Evolutionary conservation across 2,113 vertebrate species (phyloP).

Genomic region (Syrmaticus mikado): DNA sequence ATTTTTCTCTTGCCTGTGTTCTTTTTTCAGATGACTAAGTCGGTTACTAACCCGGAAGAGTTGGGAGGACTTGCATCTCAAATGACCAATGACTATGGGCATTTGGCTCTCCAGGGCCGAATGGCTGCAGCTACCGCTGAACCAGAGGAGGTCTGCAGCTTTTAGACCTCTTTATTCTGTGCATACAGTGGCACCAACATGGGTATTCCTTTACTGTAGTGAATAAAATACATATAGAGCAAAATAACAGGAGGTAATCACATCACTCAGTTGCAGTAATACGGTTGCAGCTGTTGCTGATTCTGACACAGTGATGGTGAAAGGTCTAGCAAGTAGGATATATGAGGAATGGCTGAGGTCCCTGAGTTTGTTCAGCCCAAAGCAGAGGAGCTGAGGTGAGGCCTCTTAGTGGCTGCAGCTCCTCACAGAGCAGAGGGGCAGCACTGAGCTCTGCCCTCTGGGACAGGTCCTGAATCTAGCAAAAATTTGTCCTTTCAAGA

Average conservation of each 20-base stretch:
- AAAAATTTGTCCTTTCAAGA: background rate
- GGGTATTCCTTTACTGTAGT: background rate
- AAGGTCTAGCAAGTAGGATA: background rate
- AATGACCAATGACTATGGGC: slow-evolving; percentile 96
- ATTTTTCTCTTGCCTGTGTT: slow-evolving; percentile 76
- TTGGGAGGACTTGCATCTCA: slow-evolving; percentile 96
- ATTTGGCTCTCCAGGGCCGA: slow-evolving; percentile 93
- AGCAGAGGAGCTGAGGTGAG: background rate
- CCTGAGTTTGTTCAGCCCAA: background rate
- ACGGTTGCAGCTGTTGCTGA: background rate
- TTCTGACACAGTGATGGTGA: background rate
- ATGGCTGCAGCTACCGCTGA: slow-evolving; percentile 96
- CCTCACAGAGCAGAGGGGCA: background rate
- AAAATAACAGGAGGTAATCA: background rate
- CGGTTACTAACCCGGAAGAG: slow-evolving; percentile 97
- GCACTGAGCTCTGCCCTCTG: background rate
- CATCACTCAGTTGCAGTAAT: background rate
- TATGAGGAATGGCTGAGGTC: background rate
- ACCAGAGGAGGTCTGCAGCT: slow-evolving; percentile 90
- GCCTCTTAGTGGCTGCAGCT: background rate
- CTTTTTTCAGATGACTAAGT: slow-evolving; percentile 95
- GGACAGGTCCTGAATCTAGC: rapidly evolving
- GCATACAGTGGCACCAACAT: background rate
- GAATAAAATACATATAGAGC: background rate
- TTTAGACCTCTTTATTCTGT: slow-evolving; percentile 50